Percentiles rank a stretch among this genome's conserved stretches.
Conservation (phyloP, 1,140 invertebrate genomes). For the Lycorma delicatula region DNA sequence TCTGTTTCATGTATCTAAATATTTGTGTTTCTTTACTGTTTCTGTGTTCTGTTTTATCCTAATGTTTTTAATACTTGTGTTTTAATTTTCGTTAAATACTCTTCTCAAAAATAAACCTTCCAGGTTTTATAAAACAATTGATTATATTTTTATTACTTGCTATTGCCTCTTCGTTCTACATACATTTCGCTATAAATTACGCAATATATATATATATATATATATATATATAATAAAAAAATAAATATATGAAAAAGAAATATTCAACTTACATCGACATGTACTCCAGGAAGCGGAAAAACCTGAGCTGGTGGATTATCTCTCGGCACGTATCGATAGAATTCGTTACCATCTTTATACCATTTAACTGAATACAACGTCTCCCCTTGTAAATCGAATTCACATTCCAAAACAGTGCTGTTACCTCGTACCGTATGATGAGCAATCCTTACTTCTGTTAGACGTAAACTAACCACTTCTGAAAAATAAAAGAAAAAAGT, state of each 20-base stretch:
- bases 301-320: constrained; percentile 64
- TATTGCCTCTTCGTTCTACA: no score
- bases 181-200: no score
- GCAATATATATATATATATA: no score
- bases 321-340: constrained; percentile 70
- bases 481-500: no score
- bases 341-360: constrained; percentile 81
- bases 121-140: no score
- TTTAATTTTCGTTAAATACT: no score
- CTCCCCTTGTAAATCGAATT: constrained; percentile 69
- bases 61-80: no score
- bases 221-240: background rate
- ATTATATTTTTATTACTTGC: no score
- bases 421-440: constrained; percentile 54
- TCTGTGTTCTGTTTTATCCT: no score
- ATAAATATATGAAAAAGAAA: background rate
- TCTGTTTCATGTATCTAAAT: no score
- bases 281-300: constrained; percentile 65
- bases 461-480: constrained; percentile 23
- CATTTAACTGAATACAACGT: constrained; percentile 76
- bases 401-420: constrained; percentile 46
- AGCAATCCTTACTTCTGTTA: constrained; percentile 52
- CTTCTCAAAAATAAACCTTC: no score
- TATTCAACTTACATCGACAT: constrained; percentile 75
- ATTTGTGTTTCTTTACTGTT: no score